Conservation (phyloP, 1,140 invertebrate genomes). For the Ceratina australensis region DNA sequence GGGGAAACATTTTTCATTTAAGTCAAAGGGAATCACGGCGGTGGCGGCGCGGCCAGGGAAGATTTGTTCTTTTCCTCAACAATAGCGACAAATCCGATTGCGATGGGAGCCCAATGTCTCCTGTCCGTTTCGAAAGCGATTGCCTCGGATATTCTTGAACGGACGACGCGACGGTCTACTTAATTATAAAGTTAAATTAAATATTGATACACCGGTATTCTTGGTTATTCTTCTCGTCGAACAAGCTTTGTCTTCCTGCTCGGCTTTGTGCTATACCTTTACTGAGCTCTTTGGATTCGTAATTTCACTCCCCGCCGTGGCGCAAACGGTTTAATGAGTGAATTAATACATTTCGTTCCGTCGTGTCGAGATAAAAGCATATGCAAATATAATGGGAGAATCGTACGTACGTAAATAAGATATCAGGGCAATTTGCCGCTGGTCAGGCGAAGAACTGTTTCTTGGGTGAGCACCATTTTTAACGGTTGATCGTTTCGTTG, state of each 20-base stretch:
- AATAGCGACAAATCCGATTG: conserved; percentile 20
- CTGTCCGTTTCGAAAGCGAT: conserved; percentile 6
- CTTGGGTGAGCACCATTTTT: too few relatives aligned
- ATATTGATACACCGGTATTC: conserved; percentile 18
- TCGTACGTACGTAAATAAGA: too few relatives aligned
- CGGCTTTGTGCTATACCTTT: too few relatives aligned
- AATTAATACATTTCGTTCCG: background rate
- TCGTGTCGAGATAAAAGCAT: too few relatives aligned
- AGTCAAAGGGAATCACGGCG: conserved; percentile 2
- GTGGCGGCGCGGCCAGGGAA: background rate
- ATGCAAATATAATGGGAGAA: too few relatives aligned
- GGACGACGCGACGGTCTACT: conserved; percentile 7
- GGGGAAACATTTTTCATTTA: conserved; percentile 23
- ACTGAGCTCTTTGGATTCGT: background rate
- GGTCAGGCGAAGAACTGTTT: too few relatives aligned
- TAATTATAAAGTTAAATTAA: conserved; percentile 38
- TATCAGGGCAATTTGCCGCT: too few relatives aligned
- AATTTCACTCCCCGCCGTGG: background rate
- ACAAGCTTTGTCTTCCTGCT: background rate
- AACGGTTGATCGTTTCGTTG: too few relatives aligned
- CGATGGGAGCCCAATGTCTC: conserved; percentile 13
- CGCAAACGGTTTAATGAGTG: background rate
- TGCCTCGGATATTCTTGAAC: conserved; percentile 15
- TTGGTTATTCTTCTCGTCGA: background rate
- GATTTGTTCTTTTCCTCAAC: conserved; percentile 12